phyloP scores from a whole-genome alignment of 2,797 vertebrate species.

The Anableps anableps region DNA sequence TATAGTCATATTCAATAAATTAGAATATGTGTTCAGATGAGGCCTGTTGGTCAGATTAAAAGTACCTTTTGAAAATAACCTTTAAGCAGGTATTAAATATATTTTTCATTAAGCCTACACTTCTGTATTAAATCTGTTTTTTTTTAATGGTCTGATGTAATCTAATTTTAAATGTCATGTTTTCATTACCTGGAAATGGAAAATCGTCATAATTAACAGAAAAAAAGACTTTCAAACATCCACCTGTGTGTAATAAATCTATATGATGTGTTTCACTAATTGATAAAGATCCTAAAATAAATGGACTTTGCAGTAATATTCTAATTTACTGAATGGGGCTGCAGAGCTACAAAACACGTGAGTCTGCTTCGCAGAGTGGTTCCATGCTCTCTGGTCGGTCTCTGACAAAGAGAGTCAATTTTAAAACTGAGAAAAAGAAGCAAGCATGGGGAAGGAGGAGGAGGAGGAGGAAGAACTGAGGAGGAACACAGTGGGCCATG shows the following conservation, averaged over 20 bases:
- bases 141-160: neutral
- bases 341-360: neutral
- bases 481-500: conserved; percentile 51
- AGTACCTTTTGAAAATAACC: neutral
- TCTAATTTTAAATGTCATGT: neutral
- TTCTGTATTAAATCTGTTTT: neutral
- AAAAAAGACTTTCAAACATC: neutral
- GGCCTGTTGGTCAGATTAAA: neutral
- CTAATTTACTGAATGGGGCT: neutral
- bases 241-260: neutral
- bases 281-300: neutral
- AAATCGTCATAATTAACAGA: neutral
- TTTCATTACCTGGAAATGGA: neutral
- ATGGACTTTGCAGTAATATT: neutral
- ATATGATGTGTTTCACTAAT: neutral
- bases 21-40: neutral
- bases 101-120: neutral
- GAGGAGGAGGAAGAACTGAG: conserved; percentile 45
- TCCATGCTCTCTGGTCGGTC: conserved; percentile 67
- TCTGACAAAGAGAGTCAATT: conserved; percentile 78
- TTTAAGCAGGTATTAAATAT: neutral
- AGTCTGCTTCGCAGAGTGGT: conserved; percentile 57
- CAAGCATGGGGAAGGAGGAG: conserved; percentile 32
- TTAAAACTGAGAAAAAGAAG: conserved; percentile 30
- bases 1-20: neutral